phyloP scores from a whole-genome alignment of 2,797 vertebrate species.

The Spinibarbus caldwelli region DNA sequence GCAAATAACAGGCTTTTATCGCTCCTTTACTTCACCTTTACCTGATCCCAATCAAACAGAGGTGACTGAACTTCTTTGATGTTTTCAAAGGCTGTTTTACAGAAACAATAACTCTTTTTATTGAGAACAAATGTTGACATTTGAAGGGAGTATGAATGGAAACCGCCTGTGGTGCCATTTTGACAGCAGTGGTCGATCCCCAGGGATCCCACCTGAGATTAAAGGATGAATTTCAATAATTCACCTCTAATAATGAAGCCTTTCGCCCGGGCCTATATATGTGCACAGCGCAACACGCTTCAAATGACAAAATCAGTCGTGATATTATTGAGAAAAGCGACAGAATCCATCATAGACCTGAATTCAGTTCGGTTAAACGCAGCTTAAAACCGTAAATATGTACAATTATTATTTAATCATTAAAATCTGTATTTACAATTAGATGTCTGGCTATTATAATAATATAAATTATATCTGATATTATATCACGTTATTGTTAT shows the following conservation, averaged over 20 bases:
- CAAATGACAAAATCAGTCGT: conserved; percentile 66
- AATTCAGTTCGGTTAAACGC: conserved; percentile 16
- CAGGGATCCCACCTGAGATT: conserved; percentile 85
- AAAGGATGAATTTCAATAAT: conserved; percentile 85
- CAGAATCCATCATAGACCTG: conserved; percentile 60
- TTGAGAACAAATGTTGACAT: conserved; percentile 93
- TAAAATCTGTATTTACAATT: neutral
- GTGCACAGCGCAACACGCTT: conserved; percentile 44
- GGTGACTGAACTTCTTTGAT: conserved; percentile 69
- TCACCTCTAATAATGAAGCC: conserved; percentile 77
- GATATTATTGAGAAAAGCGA: conserved; percentile 60
- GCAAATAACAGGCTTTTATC: conserved; percentile 53
- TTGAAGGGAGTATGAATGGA: conserved; percentile 76
- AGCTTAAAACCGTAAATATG: too few relatives aligned
- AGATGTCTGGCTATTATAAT: neutral
- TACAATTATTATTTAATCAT: neutral
- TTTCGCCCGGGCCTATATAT: too few relatives aligned
- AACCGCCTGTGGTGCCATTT: conserved; percentile 77
- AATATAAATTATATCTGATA: neutral
- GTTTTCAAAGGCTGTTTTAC: conserved; percentile 83
- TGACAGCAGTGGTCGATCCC: conserved; percentile 74
- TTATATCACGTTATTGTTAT: conserved; percentile 14
- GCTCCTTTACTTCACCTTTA: conserved; percentile 70
- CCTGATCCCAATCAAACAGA: conserved; percentile 67
- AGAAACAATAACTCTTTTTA: conserved; percentile 90